phyloP scores from a whole-genome alignment of 2,888 invertebrate genomes.

The Taenaris catops region DNA sequence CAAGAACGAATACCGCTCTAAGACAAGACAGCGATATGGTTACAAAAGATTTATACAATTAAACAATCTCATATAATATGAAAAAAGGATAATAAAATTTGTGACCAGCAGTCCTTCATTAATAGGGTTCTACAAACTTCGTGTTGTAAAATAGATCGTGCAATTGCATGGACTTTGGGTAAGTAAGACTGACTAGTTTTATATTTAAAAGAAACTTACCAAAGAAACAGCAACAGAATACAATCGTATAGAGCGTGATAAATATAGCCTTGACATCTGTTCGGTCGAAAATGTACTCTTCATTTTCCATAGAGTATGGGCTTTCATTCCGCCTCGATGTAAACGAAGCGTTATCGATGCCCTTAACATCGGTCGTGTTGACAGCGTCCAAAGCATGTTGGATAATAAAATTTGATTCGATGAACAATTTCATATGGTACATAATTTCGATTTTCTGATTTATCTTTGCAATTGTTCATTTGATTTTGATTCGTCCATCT shows the following conservation, averaged over 20 bases:
- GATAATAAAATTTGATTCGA: slow-evolving; percentile 40
- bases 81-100: too few relatives aligned
- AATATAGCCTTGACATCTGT: slow-evolving; percentile 86
- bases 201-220: too few relatives aligned
- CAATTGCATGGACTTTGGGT: too few relatives aligned
- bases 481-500: slow-evolving; percentile 36
- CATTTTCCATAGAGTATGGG: slow-evolving; percentile 45
- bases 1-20: too few relatives aligned
- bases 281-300: slow-evolving; percentile 88
- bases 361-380: slow-evolving; percentile 36
- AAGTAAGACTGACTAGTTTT: too few relatives aligned
- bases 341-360: slow-evolving; percentile 22
- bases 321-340: slow-evolving; percentile 43
- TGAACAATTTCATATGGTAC: slow-evolving; percentile 42
- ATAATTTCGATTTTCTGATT: slow-evolving; percentile 36
- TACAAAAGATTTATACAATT: too few relatives aligned
- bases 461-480: slow-evolving; percentile 12
- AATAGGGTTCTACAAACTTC: too few relatives aligned
- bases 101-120: too few relatives aligned
- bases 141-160: too few relatives aligned
- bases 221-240: slow-evolving; percentile 90
- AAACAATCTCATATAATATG: too few relatives aligned
- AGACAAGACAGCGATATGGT: too few relatives aligned
- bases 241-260: slow-evolving; percentile 86
- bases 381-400: slow-evolving; percentile 33